Conservation (phyloP, 1,140 invertebrate genomes). For the Heliconius congener region DNA sequence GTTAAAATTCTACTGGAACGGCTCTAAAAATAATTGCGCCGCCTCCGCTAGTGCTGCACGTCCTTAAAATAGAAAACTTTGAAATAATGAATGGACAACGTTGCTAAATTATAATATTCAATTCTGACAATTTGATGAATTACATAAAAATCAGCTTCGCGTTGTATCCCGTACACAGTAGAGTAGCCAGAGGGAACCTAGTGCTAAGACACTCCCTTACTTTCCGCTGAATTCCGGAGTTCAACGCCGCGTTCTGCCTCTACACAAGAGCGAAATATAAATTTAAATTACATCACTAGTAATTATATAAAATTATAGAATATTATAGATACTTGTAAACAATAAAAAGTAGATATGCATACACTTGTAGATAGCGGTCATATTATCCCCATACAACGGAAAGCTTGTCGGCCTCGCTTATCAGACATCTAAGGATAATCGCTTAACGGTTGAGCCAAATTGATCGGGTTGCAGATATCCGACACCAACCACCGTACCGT, state of each 20-base stretch:
- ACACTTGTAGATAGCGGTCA: neutral
- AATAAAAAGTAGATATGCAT: neutral
- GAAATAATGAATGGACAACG: neutral
- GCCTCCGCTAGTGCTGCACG: slow-evolving; percentile 2
- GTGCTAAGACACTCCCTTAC: no score
- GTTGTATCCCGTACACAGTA: no score
- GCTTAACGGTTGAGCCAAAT: slow-evolving; percentile 4
- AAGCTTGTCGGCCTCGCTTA: slow-evolving; percentile 5
- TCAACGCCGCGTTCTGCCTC: no score
- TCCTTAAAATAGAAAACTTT: slow-evolving; percentile 13
- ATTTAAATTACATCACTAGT: no score
- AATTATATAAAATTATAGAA: neutral
- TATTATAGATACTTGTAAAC: neutral
- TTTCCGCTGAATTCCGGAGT: no score
- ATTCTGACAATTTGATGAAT: neutral
- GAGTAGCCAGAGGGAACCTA: no score
- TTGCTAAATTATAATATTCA: neutral
- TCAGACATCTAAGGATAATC: slow-evolving; percentile 12
- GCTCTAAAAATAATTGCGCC: slow-evolving; percentile 28
- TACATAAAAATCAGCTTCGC: no score
- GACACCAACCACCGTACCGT: neutral
- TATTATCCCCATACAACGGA: slow-evolving; percentile 2
- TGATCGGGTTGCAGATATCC: slow-evolving; percentile 9
- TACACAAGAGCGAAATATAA: no score
- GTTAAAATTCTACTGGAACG: slow-evolving; percentile 25